A percentile compares a stretch with the other conserved stretches of the same genome.
Evolutionary conservation across 2,888 invertebrate species (phyloP).

Genomic region (Lasioglossum marginatum): DNA sequence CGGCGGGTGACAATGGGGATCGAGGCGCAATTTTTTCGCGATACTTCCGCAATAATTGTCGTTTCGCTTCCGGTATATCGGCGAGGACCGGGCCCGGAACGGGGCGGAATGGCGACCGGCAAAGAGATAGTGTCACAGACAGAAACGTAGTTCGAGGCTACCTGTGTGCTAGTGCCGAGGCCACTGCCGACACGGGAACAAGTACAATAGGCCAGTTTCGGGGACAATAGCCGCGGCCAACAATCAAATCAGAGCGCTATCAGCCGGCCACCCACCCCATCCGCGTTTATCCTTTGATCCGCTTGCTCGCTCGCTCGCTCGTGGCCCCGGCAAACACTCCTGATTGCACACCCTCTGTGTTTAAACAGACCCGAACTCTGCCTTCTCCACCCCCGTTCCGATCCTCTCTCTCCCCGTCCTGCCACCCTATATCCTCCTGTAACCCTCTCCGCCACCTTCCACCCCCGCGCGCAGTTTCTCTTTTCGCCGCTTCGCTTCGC

Average conservation of each 20-base stretch:
- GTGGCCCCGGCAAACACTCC: conserved; percentile 82
- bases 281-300: conserved; percentile 77
- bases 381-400: conserved; percentile 34
- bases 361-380: conserved; percentile 79
- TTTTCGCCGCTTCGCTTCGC: conserved; percentile 2
- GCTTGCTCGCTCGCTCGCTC: conserved; percentile 75
- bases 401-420: conserved; percentile 18
- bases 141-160: conserved; percentile 66
- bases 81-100: conserved; percentile 5
- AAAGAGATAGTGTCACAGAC: conserved; percentile 79
- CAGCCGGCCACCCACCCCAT: conserved; percentile 74
- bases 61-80: conserved; percentile 43
- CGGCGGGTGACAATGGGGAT: conserved; percentile 9
- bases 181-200: conserved; percentile 62
- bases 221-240: conserved; percentile 83
- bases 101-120: conserved; percentile 58
- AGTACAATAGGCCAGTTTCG: conserved; percentile 79
- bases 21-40: conserved; percentile 62
- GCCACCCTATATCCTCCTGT: conserved; percentile 2
- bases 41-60: conserved; percentile 72
- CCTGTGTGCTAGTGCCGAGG: conserved; percentile 70
- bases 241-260: conserved; percentile 84
- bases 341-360: conserved; percentile 83
- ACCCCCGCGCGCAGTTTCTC: conserved; percentile 7
- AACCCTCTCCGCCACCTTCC: conserved; percentile 1